Percentiles rank a stretch among this genome's conserved stretches.
Conservation (phyloP, 1,140 invertebrate genomes). For the Zaprionus kolodkinae region DNA sequence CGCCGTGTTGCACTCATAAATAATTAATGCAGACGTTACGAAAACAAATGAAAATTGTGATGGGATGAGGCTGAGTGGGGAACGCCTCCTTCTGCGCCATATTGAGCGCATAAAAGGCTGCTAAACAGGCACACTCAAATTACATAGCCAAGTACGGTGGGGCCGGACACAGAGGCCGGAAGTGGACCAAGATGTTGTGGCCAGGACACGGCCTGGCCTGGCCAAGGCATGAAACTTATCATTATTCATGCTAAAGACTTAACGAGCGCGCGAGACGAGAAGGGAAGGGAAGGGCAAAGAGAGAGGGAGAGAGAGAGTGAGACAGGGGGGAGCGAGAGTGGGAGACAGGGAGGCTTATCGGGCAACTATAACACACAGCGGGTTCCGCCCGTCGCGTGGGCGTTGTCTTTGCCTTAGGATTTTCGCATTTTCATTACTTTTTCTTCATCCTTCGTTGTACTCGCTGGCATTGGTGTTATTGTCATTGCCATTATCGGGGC, state of each 20-base stretch:
- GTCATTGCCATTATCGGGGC: constrained; percentile 74
- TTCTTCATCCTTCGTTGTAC: constrained; percentile 26
- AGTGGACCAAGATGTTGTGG: constrained; percentile 62
- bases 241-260: constrained; percentile 84
- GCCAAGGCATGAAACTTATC: constrained; percentile 72
- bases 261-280: constrained; percentile 71
- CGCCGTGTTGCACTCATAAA: constrained; percentile 73
- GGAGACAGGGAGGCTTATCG: constrained; percentile 54
- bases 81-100: constrained; percentile 53
- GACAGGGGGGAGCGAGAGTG: neutral
- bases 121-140: constrained; percentile 74
- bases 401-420: constrained; percentile 57
- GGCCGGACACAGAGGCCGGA: constrained; percentile 32
- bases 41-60: constrained; percentile 67
- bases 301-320: neutral
- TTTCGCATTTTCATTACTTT: constrained; percentile 77
- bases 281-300: neutral
- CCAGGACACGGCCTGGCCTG: constrained; percentile 40
- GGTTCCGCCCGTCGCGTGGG: constrained; percentile 33
- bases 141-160: constrained; percentile 33
- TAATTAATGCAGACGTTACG: constrained; percentile 72
- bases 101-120: constrained; percentile 75
- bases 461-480: constrained; percentile 64
- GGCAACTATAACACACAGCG: constrained; percentile 71
- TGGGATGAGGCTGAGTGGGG: constrained; percentile 19